A percentile compares a stretch with the other conserved stretches of the same genome.
Conservation (phyloP, 1,140 invertebrate species). For the Maniola jurtina region DNA sequence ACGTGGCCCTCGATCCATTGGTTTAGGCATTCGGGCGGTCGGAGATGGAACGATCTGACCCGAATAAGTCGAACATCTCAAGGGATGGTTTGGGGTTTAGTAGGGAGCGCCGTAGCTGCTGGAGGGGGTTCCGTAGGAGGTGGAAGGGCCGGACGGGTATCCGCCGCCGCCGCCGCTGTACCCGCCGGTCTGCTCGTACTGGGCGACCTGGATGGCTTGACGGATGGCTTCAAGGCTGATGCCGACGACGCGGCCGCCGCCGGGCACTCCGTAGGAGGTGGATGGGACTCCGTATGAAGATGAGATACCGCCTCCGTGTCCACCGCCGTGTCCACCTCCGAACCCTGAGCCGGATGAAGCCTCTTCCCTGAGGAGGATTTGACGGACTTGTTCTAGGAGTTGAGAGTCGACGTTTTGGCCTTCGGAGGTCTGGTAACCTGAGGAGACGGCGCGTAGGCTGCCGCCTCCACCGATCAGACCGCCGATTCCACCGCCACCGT, state of each 20-base stretch:
- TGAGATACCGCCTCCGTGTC: slow-evolving; percentile 80
- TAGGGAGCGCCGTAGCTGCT: slow-evolving; percentile 82
- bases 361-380: slow-evolving; percentile 87
- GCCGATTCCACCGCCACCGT: slow-evolving; percentile 73
- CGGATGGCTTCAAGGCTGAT: slow-evolving; percentile 87
- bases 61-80: slow-evolving; percentile 50
- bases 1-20: slow-evolving; percentile 55
- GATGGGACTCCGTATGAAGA: slow-evolving; percentile 82
- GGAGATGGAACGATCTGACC: slow-evolving; percentile 41
- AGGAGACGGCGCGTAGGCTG: slow-evolving; percentile 82
- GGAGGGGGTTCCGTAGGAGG: slow-evolving; percentile 78
- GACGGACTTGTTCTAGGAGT: slow-evolving; percentile 86
- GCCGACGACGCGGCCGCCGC: slow-evolving; percentile 82
- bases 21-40: slow-evolving; percentile 55
- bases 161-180: slow-evolving; percentile 60
- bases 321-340: slow-evolving; percentile 75
- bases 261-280: slow-evolving; percentile 80
- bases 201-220: slow-evolving; percentile 87
- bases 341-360: slow-evolving; percentile 73
- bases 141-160: slow-evolving; percentile 80
- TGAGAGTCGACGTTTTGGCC: slow-evolving; percentile 85
- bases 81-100: slow-evolving; percentile 53
- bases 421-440: slow-evolving; percentile 85
- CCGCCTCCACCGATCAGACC: slow-evolving; percentile 73
- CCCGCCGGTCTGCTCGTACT: slow-evolving; percentile 80